These are phyloP conservation scores for Catostomus latipinnis DNA, from an alignment of 2,797 vertebrate species.

Conservation along the genomic window DNA sequence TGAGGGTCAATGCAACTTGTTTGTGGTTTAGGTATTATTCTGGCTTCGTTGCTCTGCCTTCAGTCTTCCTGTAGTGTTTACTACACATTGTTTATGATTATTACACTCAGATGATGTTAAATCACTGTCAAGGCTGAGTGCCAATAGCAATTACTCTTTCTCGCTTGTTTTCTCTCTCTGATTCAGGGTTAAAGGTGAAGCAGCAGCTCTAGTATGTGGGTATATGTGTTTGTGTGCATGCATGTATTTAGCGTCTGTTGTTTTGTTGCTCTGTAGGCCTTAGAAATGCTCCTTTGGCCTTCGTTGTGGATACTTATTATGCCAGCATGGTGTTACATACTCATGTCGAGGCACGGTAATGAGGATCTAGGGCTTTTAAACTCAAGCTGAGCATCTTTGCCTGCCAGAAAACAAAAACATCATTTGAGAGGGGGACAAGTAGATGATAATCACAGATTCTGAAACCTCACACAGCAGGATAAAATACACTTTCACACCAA, in stretches of 20 bases:
- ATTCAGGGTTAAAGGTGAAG: constrained; percentile 65
- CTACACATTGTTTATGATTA: constrained; percentile 76
- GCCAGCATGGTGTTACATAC: constrained; percentile 23
- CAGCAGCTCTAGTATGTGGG: constrained; percentile 35
- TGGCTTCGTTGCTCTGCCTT: constrained; percentile 69
- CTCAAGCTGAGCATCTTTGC: constrained; percentile 69
- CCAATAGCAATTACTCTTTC: constrained; percentile 62
- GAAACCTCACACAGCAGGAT: neutral
- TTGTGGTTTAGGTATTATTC: constrained; percentile 78
- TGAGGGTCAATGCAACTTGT: constrained; percentile 79
- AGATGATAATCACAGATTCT: constrained; percentile 21
- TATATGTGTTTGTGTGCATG: constrained; percentile 2
- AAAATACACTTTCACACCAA: constrained; percentile 16
- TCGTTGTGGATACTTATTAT: constrained; percentile 57
- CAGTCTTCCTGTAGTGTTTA: constrained; percentile 62
- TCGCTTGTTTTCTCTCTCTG: constrained; percentile 71
- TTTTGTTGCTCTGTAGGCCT: constrained; percentile 66
- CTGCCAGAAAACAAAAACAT: constrained; percentile 72
- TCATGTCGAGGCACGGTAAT: constrained; percentile 50
- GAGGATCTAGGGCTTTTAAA: constrained; percentile 70
- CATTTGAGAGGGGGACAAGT: constrained; percentile 27
- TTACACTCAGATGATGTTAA: constrained; percentile 77
- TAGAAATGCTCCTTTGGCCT: constrained; percentile 58
- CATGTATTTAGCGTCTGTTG: constrained; percentile 54
- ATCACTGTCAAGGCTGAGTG: constrained; percentile 78